These are phyloP conservation scores for Nemotelus nigrinus DNA, from an alignment of 2,888 invertebrate species.

Conservation along the genomic window DNA sequence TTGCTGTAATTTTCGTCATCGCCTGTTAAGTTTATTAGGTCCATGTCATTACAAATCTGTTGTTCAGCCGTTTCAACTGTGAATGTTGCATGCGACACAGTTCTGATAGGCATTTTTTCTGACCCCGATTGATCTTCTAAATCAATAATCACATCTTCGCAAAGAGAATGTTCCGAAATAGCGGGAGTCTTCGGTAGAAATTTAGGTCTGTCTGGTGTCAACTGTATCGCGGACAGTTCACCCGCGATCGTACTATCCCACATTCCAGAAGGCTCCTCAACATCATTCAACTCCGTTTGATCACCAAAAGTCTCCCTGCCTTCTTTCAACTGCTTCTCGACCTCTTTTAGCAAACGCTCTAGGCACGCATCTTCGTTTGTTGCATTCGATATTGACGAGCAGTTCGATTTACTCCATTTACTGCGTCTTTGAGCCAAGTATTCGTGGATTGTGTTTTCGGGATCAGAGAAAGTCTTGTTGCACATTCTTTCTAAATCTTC, in stretches of 20 bases:
- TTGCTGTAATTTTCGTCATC: no score
- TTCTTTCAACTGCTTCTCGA: constrained; percentile 10
- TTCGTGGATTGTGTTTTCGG: constrained; percentile 57
- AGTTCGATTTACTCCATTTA: neutral
- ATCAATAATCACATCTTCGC: no score
- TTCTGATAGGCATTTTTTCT: no score
- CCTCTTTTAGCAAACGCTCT: constrained; percentile 46
- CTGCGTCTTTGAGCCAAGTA: constrained; percentile 15
- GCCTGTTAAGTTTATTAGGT: neutral
- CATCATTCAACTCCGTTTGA: constrained; percentile 60
- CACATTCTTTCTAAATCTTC: constrained; percentile 61
- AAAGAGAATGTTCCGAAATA: constrained; percentile 57
- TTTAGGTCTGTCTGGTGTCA: constrained; percentile 61
- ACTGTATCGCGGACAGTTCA: constrained; percentile 50
- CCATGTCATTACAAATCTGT: no score
- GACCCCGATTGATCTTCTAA: no score
- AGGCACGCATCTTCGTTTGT: constrained; percentile 38
- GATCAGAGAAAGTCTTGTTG: constrained; percentile 62
- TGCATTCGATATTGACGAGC: neutral
- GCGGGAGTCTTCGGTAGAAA: constrained; percentile 59
- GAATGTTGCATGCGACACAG: no score
- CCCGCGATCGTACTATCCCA: constrained; percentile 59
- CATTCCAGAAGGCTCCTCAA: constrained; percentile 61
- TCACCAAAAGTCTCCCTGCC: constrained; percentile 50
- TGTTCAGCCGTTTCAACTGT: no score